Evolutionary conservation across 2,113 vertebrate species (phyloP).

Genomic region (Gadus chalcogrammus): DNA sequence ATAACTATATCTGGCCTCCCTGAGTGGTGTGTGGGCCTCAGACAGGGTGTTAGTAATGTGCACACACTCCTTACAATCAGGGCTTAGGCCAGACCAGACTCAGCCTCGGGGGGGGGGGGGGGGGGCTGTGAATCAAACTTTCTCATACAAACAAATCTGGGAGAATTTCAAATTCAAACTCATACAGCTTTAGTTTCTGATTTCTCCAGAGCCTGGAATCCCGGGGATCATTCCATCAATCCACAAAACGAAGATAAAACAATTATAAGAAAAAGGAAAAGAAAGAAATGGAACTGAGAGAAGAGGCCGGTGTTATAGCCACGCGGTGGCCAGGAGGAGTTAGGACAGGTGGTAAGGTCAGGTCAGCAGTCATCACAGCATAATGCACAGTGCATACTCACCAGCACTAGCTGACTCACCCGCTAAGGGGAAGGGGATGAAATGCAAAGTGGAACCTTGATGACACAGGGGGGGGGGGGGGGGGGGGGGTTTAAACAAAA

Average conservation of each 20-base stretch:
- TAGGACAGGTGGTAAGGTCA: conserved; percentile 55
- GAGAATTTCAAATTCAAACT: neutral
- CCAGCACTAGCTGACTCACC: conserved; percentile 65
- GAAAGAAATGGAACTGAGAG: neutral
- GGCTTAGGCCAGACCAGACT: conserved; percentile 71
- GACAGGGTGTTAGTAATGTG: conserved; percentile 50
- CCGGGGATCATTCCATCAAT: neutral
- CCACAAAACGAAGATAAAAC: neutral
- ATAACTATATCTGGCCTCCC: conserved; percentile 41
- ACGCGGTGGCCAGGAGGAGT: conserved; percentile 53
- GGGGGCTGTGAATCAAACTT: conserved; percentile 15
- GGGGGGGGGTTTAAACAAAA: conserved; percentile 68
- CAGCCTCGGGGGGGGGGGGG: conserved; percentile 67
- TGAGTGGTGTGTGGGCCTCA: conserved; percentile 44
- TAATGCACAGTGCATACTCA: conserved; percentile 66
- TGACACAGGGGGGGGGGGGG: conserved; percentile 63
- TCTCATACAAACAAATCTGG: neutral
- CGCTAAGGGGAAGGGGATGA: conserved; percentile 71
- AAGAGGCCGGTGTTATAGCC: conserved; percentile 10
- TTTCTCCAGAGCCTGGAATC: neutral
- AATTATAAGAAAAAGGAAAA: neutral
- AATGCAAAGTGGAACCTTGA: conserved; percentile 71
- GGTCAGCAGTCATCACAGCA: conserved; percentile 23
- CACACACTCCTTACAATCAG: conserved; percentile 67
- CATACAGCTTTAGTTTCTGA: neutral